Percentiles rank a stretch among this genome's conserved stretches.
Conservation (phyloP, 2,888 invertebrate genomes). For the Rugalucina vietnamica region DNA sequence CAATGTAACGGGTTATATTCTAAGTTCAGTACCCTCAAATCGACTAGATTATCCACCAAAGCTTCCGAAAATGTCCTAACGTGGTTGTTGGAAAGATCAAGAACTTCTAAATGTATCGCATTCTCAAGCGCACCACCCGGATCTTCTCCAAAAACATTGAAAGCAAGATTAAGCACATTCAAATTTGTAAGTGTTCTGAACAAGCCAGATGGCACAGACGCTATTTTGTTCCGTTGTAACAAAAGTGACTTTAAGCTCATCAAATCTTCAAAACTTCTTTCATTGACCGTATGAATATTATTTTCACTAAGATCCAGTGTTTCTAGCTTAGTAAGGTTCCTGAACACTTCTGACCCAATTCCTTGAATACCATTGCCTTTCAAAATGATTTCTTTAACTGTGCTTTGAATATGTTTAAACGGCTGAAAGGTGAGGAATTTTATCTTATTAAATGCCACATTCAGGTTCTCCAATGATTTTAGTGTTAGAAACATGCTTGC, state of each 20-base stretch:
- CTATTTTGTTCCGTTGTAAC: not conserved
- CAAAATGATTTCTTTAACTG: not conserved
- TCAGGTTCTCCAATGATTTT: not conserved
- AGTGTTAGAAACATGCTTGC: not conserved
- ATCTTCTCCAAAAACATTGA: not conserved
- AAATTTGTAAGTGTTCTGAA: not conserved
- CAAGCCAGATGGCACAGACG: not conserved
- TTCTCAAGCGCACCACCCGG: not conserved
- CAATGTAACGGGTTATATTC: not conserved
- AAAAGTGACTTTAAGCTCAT: not conserved
- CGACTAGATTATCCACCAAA: not conserved
- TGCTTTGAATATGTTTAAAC: not conserved
- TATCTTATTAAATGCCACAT: not conserved
- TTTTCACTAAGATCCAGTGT: not conserved
- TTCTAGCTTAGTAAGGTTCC: not conserved
- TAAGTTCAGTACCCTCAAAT: not conserved
- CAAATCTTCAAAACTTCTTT: not conserved
- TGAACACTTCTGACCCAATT: not conserved
- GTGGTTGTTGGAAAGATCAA: not conserved
- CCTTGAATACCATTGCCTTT: not conserved
- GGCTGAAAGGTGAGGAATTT: not conserved
- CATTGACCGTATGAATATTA: not conserved
- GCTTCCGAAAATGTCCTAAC: not conserved
- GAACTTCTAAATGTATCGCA: not conserved
- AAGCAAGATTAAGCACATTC: not conserved